Conservation (phyloP, 2,888 invertebrate species). For the Branchellion lobata region DNA sequence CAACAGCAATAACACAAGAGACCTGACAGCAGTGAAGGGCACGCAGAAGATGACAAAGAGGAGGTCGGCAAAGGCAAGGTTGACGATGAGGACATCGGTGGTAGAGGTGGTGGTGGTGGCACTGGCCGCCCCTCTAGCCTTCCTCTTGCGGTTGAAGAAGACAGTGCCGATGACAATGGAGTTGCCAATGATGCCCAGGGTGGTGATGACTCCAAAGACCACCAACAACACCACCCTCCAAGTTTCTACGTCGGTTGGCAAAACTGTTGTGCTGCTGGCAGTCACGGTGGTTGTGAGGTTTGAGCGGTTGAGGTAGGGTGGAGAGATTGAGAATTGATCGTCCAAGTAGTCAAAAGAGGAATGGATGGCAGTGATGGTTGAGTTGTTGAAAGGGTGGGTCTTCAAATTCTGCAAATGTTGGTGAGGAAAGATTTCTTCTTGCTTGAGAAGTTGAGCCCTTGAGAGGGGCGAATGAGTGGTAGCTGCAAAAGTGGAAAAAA, state of each 20-base stretch:
- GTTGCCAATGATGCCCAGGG: conserved; percentile 83
- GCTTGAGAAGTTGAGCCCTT: no score
- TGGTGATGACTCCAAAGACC: conserved; percentile 80
- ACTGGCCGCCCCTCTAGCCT: no score
- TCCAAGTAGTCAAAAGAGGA: no score
- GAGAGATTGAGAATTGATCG: no score
- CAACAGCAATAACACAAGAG: conserved; percentile 90
- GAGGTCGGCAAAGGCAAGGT: conserved; percentile 83
- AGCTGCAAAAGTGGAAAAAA: no score
- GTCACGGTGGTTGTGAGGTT: neutral
- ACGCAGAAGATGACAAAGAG: conserved; percentile 89
- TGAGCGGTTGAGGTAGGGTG: neutral
- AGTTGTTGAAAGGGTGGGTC: no score
- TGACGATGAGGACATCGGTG: conserved; percentile 86
- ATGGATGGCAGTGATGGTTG: no score
- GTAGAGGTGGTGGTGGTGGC: conserved; percentile 75
- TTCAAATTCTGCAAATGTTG: no score
- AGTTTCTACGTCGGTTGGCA: neutral
- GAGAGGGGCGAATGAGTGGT: no score
- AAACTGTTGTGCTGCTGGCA: neutral
- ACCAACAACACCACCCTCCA: conserved; percentile 62
- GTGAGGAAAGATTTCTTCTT: no score
- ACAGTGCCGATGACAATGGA: conserved; percentile 83
- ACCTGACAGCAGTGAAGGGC: conserved; percentile 86
- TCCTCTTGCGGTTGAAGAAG: conserved; percentile 76